Conservation (phyloP, 2,797 vertebrate species). For the Sus cebifrons region DNA sequence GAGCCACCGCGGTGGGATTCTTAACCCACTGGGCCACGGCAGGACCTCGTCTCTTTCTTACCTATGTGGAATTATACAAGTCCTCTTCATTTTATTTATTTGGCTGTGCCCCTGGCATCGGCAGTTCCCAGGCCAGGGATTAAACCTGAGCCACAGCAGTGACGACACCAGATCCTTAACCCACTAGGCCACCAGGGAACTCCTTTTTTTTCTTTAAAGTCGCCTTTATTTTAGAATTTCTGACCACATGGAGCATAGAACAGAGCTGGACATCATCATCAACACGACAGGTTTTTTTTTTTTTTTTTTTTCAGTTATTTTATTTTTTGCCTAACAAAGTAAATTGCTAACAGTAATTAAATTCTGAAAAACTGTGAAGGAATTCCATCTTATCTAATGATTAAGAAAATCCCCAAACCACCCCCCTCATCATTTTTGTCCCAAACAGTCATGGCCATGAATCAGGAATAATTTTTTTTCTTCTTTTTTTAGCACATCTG, state of each 20-base stretch:
- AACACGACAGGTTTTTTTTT: background rate
- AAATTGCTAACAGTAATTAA: background rate
- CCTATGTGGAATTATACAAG: background rate
- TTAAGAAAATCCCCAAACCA: too few species aligned
- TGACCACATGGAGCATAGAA: background rate
- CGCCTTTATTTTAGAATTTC: background rate
- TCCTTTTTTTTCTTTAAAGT: too few species aligned
- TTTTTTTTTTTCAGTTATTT: background rate
- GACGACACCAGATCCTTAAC: too few species aligned
- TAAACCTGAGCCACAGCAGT: too few species aligned
- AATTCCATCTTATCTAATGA: background rate
- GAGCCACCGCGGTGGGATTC: too few species aligned
- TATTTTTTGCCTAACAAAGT: constrained; percentile 1
- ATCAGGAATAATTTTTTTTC: background rate
- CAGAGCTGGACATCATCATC: background rate
- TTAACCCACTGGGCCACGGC: too few species aligned
- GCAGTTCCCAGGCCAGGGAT: too few species aligned
- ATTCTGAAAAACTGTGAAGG: background rate
- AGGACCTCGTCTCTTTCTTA: background rate
- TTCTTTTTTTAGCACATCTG: background rate
- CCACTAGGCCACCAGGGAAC: too few species aligned
- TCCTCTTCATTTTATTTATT: background rate
- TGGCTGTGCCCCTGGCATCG: too few species aligned
- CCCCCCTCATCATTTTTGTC: background rate
- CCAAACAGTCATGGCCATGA: rapidly evolving